Conservation (phyloP, 2,888 invertebrate species). For the Trachelus stipa region DNA sequence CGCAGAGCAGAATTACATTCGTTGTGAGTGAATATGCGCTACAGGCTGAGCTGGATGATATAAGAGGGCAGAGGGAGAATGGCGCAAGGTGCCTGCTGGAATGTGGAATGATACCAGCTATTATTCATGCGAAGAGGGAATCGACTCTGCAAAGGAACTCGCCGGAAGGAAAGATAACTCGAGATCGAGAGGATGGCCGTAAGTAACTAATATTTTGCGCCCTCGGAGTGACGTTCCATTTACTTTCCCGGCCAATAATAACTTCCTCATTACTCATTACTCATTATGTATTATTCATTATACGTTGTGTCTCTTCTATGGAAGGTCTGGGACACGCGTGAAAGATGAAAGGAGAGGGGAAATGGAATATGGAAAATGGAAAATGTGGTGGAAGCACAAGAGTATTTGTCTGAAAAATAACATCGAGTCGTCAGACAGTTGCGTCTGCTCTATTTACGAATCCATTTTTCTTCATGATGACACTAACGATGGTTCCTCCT, state of each 20-base stretch:
- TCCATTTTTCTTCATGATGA: neutral
- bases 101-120: neutral
- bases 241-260: neutral
- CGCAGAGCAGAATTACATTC: neutral
- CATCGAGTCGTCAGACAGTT: neutral
- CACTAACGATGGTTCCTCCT: neutral
- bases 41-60: neutral
- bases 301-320: neutral
- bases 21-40: neutral
- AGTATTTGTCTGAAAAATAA: neutral
- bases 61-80: neutral
- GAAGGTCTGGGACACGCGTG: no score
- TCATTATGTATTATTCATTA: neutral
- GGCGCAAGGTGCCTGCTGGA: neutral
- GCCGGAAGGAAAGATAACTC: neutral
- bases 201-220: neutral
- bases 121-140: neutral
- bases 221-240: neutral
- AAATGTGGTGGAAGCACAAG: neutral
- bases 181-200: neutral
- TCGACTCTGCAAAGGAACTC: neutral
- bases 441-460: neutral
- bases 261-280: neutral
- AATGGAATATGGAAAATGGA: neutral
- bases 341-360: neutral